Evolutionary conservation across 2,888 invertebrate genomes (phyloP), one percentile per base, ranked within the genome.

Genomic region (Onchidella celtica): DNA sequence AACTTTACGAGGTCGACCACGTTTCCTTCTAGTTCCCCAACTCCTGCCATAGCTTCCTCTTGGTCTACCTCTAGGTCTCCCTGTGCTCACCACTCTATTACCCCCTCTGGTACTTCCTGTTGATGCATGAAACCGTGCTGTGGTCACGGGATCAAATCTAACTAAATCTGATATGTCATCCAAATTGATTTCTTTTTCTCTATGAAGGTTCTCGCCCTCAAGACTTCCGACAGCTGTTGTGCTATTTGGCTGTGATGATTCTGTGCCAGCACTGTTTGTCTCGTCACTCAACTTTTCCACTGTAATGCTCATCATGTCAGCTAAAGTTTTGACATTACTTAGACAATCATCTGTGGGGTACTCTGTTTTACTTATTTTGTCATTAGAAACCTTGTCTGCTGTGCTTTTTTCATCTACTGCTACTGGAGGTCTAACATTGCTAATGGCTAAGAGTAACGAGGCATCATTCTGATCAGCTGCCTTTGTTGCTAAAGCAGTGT

Each of bases 1-100:
- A 55, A 57, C 69, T 77, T 85, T 86, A 34, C 83, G 80, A 40
- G 85, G 85, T 29, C 86, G 80, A 29, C 85, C 86, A 14, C 63
- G 72, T 57, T 68, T 72, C 65, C 81, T 47, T 47, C 66, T 34
- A 27, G 80, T 65, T 63, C 77, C 63, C 57, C 80, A 27, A 47
- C 79, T 36, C 14, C 69, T 61, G 3, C 79, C 70, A 29, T 72
- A 57, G 24, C 59, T 72, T 27, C 76, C 59, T 59, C 82, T 24
- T 6, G 66, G 38, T 70, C 76, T 55, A 6, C 27, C 24, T 27
- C 73, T 32, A 40, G 29, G 34, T 32, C 66, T 68, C 1, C 40
- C 14, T n/a, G n/a, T n/a, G n/a, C n/a, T n/a, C n/a, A n/a, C n/a
- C n/a, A n/a, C n/a, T n/a, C n/a, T n/a, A n/a, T n/a, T n/a, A 1